Conservation (phyloP, 2,888 invertebrate species). For the Callimorpha dominula region DNA sequence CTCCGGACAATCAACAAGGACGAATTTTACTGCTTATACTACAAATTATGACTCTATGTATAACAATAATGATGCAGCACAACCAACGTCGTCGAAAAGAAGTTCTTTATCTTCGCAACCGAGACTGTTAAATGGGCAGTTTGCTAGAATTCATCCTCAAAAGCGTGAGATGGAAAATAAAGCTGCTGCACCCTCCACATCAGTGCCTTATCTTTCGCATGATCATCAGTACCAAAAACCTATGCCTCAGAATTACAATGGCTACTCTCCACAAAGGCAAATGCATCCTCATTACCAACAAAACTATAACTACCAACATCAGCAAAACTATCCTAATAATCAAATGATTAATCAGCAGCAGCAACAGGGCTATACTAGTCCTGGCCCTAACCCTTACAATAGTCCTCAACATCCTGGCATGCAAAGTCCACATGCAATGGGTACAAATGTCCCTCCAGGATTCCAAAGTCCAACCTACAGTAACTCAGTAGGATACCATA, state of each 20-base stretch:
- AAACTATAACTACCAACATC: slow-evolving; percentile 78
- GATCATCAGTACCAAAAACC: slow-evolving; percentile 84
- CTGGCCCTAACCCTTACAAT: slow-evolving; percentile 74
- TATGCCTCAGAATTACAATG: slow-evolving; percentile 68
- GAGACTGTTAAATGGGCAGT: slow-evolving; percentile 76
- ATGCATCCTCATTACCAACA: slow-evolving; percentile 77
- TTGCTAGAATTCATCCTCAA: slow-evolving; percentile 66
- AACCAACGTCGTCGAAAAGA: slow-evolving; percentile 74
- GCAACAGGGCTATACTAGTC: slow-evolving; percentile 73
- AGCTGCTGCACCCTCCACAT: slow-evolving; percentile 56
- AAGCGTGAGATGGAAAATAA: slow-evolving; percentile 75
- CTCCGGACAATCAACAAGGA: slow-evolving; percentile 81
- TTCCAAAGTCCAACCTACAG: slow-evolving; percentile 80
- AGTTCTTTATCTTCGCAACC: slow-evolving; percentile 74
- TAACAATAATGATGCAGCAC: slow-evolving; percentile 75
- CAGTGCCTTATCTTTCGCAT: slow-evolving; percentile 76
- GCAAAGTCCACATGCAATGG: slow-evolving; percentile 78
- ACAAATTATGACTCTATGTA: slow-evolving; percentile 82
- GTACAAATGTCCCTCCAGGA: slow-evolving; percentile 72
- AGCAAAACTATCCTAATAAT: slow-evolving; percentile 73
- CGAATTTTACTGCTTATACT: slow-evolving; percentile 80
- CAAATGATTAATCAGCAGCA: slow-evolving; percentile 73
- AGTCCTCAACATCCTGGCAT: slow-evolving; percentile 79
- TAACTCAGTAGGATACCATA: slow-evolving; percentile 77
- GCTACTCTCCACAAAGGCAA: slow-evolving; percentile 76